Percentiles rank a stretch among this genome's conserved stretches.
Evolutionary conservation across 2,888 invertebrate species (phyloP).

Genomic region (Drosophila flavopinicola): DNA sequence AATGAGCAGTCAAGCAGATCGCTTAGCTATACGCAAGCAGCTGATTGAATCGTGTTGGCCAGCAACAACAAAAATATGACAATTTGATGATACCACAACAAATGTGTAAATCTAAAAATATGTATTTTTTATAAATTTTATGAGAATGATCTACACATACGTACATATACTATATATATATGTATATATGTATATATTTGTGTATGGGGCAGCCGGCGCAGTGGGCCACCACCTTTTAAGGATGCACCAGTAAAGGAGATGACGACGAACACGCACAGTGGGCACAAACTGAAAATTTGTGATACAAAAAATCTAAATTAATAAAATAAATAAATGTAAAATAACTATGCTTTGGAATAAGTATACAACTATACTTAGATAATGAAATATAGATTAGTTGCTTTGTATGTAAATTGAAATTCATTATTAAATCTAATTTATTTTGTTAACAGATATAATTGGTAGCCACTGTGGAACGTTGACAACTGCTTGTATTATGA

Average conservation of each 20-base stretch:
- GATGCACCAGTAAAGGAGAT: constrained; percentile 70
- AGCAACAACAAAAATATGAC: constrained; percentile 73
- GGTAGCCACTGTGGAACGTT: constrained; percentile 37
- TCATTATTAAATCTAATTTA: background rate
- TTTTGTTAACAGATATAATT: background rate
- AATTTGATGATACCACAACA: constrained; percentile 80
- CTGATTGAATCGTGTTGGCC: constrained; percentile 79
- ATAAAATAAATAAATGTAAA: background rate
- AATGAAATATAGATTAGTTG: background rate
- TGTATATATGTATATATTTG: constrained; percentile 29
- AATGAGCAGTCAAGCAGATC: constrained; percentile 55
- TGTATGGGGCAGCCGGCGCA: constrained; percentile 50
- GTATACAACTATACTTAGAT: no score
- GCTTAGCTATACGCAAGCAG: constrained; percentile 52
- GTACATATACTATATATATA: constrained; percentile 24
- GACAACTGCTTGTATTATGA: constrained; percentile 68
- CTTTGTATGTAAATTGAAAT: background rate
- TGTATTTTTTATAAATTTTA: constrained; percentile 54
- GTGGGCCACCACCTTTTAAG: constrained; percentile 82
- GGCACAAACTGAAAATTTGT: constrained; percentile 1
- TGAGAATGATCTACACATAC: no score
- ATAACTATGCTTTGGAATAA: no score
- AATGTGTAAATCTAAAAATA: constrained; percentile 74
- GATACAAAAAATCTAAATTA: background rate
- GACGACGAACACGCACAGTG: constrained; percentile 44